These are phyloP conservation scores for Sebastes schlegelii DNA, from an alignment of 2,113 vertebrate species.

Conservation along the genomic window DNA sequence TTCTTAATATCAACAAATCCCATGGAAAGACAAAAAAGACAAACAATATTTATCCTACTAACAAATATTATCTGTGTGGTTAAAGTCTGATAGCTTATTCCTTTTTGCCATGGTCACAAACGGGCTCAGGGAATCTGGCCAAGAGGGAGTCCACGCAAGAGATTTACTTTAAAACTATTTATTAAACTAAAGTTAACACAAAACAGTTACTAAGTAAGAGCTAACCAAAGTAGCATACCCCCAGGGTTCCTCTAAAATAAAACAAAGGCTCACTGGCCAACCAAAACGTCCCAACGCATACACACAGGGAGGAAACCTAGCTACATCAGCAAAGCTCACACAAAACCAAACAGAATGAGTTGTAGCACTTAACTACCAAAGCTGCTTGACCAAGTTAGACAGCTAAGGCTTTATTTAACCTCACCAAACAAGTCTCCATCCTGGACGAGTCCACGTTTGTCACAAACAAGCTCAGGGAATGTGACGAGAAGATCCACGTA, in stretches of 20 bases:
- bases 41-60: too few species aligned
- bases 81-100: neutral
- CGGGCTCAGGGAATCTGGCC: too few species aligned
- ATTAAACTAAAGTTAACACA: neutral
- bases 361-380: neutral
- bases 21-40: neutral
- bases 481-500: too few species aligned
- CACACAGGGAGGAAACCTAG: neutral
- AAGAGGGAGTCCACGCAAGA: neutral
- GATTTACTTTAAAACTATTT: neutral
- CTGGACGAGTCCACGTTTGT: too few species aligned
- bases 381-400: neutral
- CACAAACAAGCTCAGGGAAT: too few species aligned
- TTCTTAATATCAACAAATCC: neutral
- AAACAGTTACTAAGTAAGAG: neutral
- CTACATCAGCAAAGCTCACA: neutral
- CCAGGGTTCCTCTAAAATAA: neutral
- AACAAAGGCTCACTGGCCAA: neutral
- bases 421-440: too few species aligned
- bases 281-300: neutral
- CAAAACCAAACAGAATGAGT: neutral
- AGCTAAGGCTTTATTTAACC: neutral
- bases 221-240: neutral
- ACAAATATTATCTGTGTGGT: neutral
- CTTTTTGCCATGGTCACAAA: neutral